Conservation (phyloP, 1,140 invertebrate genomes). For the Zaprionus camerounensis region DNA sequence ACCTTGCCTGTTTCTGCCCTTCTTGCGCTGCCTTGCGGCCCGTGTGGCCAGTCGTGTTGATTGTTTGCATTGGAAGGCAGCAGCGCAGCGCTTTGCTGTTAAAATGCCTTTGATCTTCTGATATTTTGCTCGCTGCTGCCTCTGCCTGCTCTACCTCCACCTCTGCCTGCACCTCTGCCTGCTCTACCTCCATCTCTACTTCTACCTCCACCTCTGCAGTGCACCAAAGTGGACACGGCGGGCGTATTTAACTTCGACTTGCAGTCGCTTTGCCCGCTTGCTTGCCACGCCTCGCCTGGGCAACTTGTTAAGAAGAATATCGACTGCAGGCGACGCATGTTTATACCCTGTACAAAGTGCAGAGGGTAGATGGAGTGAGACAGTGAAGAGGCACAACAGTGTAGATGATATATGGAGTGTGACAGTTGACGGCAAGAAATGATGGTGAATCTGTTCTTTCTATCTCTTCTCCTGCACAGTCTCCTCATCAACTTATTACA, state of each 20-base stretch:
- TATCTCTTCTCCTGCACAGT: no score
- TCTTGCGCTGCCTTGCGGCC: conserved; percentile 1
- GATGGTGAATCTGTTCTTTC: neutral
- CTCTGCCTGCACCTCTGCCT: neutral
- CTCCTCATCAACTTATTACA: neutral
- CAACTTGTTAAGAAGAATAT: conserved; percentile 82
- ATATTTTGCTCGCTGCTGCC: conserved; percentile 60
- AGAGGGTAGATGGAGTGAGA: neutral
- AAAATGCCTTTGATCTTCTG: conserved; percentile 83
- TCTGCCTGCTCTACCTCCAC: conserved; percentile 11
- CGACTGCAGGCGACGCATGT: conserved; percentile 75
- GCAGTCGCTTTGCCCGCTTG: conserved; percentile 51
- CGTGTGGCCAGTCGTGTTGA: conserved; percentile 69
- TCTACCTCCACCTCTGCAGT: neutral
- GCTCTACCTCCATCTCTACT: no score
- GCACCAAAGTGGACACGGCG: conserved; percentile 64
- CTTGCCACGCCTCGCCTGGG: conserved; percentile 46
- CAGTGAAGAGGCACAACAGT: no score
- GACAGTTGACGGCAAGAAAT: no score
- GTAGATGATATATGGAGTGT: neutral
- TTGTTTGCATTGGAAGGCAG: conserved; percentile 72
- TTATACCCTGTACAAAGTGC: conserved; percentile 16
- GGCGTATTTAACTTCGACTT: conserved; percentile 75
- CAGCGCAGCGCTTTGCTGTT: conserved; percentile 70
- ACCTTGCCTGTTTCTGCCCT: neutral